A percentile compares a stretch with the other conserved stretches of the same genome.
phyloP scores from a whole-genome alignment of 2,797 vertebrate genomes.

The Psittacula derbiana region DNA sequence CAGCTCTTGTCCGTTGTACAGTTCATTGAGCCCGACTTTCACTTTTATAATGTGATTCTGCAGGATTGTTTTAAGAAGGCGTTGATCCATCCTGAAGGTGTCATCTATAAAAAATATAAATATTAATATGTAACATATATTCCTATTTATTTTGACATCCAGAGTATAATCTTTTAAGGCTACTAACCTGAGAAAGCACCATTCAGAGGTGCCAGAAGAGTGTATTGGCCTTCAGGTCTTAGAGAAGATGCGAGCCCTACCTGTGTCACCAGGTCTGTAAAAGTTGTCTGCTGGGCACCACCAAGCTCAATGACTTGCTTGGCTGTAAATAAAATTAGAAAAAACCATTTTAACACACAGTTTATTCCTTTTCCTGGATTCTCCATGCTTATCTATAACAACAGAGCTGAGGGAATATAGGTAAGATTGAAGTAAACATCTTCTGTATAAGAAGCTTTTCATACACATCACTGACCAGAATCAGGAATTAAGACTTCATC shows the following conservation, averaged over 20 bases:
- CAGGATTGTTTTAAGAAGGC: conserved; percentile 84
- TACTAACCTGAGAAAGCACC: conserved; percentile 87
- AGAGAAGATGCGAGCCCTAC: conserved; percentile 85
- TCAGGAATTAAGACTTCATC: conserved; percentile 93
- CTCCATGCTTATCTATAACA: background rate
- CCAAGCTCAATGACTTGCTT: conserved; percentile 92
- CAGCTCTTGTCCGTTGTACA: conserved; percentile 92
- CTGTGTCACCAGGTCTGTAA: conserved; percentile 88
- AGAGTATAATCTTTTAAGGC: background rate
- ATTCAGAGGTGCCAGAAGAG: conserved; percentile 91
- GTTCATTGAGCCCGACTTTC: conserved; percentile 86
- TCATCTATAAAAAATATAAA: conserved; percentile 80
- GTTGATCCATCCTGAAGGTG: conserved; percentile 88
- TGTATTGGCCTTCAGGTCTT: conserved; percentile 85
- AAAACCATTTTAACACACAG: background rate
- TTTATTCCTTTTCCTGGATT: background rate
- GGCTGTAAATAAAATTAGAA: conserved; percentile 75
- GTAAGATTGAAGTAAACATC: background rate
- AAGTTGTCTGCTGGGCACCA: conserved; percentile 85
- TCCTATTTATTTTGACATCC: background rate
- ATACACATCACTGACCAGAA: conserved; percentile 82
- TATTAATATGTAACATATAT: background rate
- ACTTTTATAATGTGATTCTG: conserved; percentile 93
- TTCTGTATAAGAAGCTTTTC: background rate
- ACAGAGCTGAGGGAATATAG: background rate